These are phyloP conservation scores for Patiria pectinifera DNA, from an alignment of 53 echinoderm and acorn worm species.

Conservation along the genomic window DNA sequence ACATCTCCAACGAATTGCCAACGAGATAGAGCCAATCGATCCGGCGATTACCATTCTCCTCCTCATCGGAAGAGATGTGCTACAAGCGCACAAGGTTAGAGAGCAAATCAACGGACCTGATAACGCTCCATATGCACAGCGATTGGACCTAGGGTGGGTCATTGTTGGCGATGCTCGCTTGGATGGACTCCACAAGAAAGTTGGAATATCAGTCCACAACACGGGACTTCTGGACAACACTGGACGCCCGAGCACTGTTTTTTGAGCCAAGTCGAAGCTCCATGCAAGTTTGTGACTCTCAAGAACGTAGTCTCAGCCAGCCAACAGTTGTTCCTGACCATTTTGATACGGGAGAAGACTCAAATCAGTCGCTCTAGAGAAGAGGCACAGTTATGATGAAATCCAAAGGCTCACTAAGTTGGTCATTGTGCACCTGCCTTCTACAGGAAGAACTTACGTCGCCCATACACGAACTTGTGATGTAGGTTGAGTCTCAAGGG, in stretches of 20 bases:
- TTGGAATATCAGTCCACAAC: neutral
- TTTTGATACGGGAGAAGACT: slow-evolving; percentile 1
- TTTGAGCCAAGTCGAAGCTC: neutral
- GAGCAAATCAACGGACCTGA: no score
- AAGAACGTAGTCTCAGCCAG: neutral
- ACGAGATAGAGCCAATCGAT: slow-evolving; percentile 37
- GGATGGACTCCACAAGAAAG: neutral
- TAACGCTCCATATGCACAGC: no score
- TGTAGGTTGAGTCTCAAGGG: neutral
- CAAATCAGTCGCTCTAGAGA: neutral
- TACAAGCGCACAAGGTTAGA: no score
- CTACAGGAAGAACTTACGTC: neutral
- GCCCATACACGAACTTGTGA: neutral
- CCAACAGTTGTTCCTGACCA: neutral
- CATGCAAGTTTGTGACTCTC: neutral
- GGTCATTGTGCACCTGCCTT: no score
- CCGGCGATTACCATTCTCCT: neutral
- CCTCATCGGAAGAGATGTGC: no score
- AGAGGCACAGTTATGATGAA: slow-evolving; percentile 3
- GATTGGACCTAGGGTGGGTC: slow-evolving; percentile 64
- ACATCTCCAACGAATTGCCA: slow-evolving; percentile 35
- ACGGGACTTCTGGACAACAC: neutral
- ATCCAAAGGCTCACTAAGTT: slow-evolving; percentile 10
- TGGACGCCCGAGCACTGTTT: neutral
- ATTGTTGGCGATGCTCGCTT: slow-evolving; percentile 42